A percentile compares a stretch with the other conserved stretches of the same genome.
Evolutionary conservation across 2,113 vertebrate genomes (phyloP).

Genomic region (Passer domesticus): DNA sequence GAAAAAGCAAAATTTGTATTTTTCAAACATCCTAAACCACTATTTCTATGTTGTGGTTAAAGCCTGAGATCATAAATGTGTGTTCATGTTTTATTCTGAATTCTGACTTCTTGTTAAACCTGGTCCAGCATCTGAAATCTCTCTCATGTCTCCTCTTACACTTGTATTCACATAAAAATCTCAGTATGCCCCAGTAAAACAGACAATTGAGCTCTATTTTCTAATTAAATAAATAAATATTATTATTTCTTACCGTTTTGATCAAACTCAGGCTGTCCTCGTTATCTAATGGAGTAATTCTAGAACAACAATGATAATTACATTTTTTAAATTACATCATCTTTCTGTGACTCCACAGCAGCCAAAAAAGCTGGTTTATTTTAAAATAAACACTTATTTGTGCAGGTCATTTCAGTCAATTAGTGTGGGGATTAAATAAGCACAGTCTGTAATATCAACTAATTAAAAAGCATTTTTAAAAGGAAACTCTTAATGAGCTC

Average conservation of each 20-base stretch:
- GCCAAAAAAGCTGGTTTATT: not conserved
- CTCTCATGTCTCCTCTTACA: not conserved
- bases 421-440: not conserved
- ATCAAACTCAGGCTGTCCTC: conserved; percentile 82
- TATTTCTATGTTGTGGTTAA: accelerated
- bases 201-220: not conserved
- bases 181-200: not conserved
- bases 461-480: not conserved
- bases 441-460: not conserved
- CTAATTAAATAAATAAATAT: not conserved
- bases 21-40: not conserved
- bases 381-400: not conserved
- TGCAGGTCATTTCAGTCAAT: not conserved
- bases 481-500: not conserved
- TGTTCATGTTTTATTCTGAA: not conserved
- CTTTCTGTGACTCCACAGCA: not conserved
- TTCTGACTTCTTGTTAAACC: not conserved
- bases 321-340: not conserved
- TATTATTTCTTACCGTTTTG: conserved; percentile 86
- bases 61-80: not conserved
- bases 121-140: not conserved
- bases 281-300: conserved; percentile 82
- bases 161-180: not conserved
- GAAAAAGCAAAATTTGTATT: not conserved
- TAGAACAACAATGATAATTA: conserved; percentile 54